Percentiles rank a stretch among this genome's conserved stretches.
phyloP scores from a whole-genome alignment of 2,888 invertebrate species.

The Frankliniella fusca region DNA sequence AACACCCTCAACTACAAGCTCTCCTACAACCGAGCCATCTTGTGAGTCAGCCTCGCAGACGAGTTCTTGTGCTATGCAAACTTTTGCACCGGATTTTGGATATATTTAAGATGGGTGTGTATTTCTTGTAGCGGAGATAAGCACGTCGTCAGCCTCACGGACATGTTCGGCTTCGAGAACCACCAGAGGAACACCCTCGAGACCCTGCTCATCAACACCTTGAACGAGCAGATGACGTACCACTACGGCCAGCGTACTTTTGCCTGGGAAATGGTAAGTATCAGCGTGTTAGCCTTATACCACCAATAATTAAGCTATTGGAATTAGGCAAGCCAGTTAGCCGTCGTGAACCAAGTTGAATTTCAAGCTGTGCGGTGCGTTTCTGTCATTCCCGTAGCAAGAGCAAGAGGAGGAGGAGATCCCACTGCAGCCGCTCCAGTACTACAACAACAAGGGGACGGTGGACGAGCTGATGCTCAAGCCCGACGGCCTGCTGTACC shows the following conservation, averaged over 20 bases:
- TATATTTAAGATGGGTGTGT: neutral
- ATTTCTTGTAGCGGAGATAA: conserved; percentile 69
- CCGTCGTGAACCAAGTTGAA: too few species aligned
- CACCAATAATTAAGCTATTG: too few species aligned
- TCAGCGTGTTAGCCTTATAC: neutral
- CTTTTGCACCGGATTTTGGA: conserved; percentile 31
- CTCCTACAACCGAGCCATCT: conserved; percentile 76
- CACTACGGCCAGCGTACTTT: conserved; percentile 88
- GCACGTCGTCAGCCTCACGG: conserved; percentile 74
- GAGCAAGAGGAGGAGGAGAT: conserved; percentile 74
- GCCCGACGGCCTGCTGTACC: conserved; percentile 74
- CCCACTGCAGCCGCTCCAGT: conserved; percentile 65
- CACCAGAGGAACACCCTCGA: conserved; percentile 78
- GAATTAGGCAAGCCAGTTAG: neutral
- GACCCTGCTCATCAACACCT: conserved; percentile 81
- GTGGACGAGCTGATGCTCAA: conserved; percentile 83
- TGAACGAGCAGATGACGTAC: conserved; percentile 91
- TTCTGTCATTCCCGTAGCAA: conserved; percentile 49
- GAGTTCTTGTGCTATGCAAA: conserved; percentile 2
- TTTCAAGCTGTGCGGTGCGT: too few species aligned
- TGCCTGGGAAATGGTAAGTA: conserved; percentile 75
- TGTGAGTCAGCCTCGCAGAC: conserved; percentile 58
- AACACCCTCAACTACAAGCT: conserved; percentile 80
- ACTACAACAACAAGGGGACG: conserved; percentile 82
- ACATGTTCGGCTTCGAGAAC: conserved; percentile 91